phyloP scores from a whole-genome alignment of 2,888 invertebrate species.

The Caenorhabditis zanzibari region DNA sequence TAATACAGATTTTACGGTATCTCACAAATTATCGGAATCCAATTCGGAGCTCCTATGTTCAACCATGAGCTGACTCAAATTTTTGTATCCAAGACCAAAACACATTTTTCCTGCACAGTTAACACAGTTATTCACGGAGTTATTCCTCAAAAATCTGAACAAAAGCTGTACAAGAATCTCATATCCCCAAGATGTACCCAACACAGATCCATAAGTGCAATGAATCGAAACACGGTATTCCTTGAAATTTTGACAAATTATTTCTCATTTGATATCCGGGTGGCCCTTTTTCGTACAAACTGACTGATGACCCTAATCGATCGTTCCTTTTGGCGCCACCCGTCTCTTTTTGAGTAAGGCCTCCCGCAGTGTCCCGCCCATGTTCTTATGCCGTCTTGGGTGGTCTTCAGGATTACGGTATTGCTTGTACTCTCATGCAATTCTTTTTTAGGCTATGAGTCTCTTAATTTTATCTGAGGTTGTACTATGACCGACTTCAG shows the following conservation, averaged over 20 bases:
- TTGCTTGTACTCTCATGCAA: not conserved
- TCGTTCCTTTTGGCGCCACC: constrained; percentile 55
- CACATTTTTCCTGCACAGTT: too few species aligned
- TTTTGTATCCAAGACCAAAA: too few species aligned
- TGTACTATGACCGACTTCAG: too few species aligned
- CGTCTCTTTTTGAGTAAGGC: constrained; percentile 31
- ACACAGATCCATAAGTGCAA: too few species aligned
- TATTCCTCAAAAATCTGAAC: too few species aligned
- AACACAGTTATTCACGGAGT: too few species aligned
- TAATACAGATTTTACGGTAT: too few species aligned
- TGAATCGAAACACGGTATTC: not conserved
- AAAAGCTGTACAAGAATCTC: too few species aligned
- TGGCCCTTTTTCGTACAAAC: constrained; percentile 8
- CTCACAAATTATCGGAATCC: too few species aligned
- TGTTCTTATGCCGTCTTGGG: constrained; percentile 34
- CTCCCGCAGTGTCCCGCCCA: constrained; percentile 49
- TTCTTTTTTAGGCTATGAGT: not conserved
- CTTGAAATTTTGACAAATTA: constrained; percentile 43
- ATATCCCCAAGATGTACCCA: not conserved
- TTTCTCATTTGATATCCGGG: constrained; percentile 25
- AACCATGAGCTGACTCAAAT: too few species aligned
- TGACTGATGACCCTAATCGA: constrained; percentile 66
- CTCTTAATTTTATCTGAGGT: not conserved
- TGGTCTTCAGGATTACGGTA: constrained; percentile 22
- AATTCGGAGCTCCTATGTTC: too few species aligned